Percentiles rank a stretch among this genome's conserved stretches.
These are phyloP conservation scores for Microtus ochrogaster DNA, from an alignment of 2,113 vertebrate species.

Conservation along the genomic window DNA sequence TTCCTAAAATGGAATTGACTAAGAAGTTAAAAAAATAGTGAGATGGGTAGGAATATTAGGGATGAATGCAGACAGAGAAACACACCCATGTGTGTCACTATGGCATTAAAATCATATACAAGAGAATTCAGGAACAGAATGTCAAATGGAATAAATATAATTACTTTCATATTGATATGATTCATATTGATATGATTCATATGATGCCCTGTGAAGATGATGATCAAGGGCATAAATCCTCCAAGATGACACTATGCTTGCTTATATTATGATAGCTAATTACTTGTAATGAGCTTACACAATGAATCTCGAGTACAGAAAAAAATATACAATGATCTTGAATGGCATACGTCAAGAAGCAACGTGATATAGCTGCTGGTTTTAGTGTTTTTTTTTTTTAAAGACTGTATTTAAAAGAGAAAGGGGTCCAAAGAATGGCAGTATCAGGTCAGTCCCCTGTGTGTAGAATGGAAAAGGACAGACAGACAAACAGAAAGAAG, in stretches of 20 bases:
- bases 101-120: background rate
- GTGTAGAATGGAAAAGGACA: background rate
- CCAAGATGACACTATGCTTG: background rate
- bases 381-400: slow-evolving; percentile 16
- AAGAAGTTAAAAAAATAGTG: background rate
- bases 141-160: background rate
- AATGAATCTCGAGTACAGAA: background rate
- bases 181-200: background rate
- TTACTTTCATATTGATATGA: background rate
- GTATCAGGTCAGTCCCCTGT: background rate
- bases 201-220: background rate
- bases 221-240: background rate
- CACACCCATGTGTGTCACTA: background rate
- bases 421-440: background rate
- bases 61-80: background rate
- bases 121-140: background rate
- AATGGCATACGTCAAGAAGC: background rate
- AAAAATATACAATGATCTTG: background rate
- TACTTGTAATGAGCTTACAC: background rate
- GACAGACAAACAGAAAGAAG: background rate
- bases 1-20: slow-evolving; percentile 37
- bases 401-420: background rate
- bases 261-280: background rate
- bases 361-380: background rate
- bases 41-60: background rate